Evolutionary conservation across 2,797 vertebrate species (phyloP).

Genomic region (Cirrhinus mrigala): DNA sequence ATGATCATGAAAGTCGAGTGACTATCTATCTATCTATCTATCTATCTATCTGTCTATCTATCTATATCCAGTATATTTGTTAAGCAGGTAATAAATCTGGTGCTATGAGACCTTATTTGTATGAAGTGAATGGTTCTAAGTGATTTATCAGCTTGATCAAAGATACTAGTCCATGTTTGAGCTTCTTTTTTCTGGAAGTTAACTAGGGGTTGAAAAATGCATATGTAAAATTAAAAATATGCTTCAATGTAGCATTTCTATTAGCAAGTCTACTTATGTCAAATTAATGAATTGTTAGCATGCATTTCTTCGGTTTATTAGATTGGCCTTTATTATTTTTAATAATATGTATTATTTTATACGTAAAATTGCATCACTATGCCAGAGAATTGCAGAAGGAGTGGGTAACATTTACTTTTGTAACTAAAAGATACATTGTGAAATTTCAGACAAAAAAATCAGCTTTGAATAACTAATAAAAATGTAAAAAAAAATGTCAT

Average conservation of each 20-base stretch:
- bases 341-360: not conserved
- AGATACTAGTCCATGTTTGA: not conserved
- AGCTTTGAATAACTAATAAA: not conserved
- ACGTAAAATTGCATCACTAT: not conserved
- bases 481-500: not conserved
- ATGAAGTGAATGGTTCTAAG: not conserved
- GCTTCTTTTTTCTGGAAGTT: not conserved
- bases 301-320: not conserved
- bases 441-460: not conserved
- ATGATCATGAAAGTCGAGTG: not conserved
- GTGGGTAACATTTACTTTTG: not conserved
- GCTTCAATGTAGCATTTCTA: not conserved
- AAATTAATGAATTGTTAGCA: not conserved
- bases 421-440: not conserved
- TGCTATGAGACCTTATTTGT: not conserved
- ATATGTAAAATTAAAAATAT: not conserved
- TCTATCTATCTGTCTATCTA: conserved; percentile 45
- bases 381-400: not conserved
- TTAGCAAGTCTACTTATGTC: not conserved
- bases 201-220: not conserved
- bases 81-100: not conserved
- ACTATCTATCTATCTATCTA: conserved; percentile 14
- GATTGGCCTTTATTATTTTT: not conserved
- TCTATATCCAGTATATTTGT: conserved; percentile 5
- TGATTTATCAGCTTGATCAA: not conserved